A percentile compares a stretch with the other conserved stretches of the same genome.
Conservation (phyloP, 2,113 vertebrate genomes). For the Amphiprion percula region DNA sequence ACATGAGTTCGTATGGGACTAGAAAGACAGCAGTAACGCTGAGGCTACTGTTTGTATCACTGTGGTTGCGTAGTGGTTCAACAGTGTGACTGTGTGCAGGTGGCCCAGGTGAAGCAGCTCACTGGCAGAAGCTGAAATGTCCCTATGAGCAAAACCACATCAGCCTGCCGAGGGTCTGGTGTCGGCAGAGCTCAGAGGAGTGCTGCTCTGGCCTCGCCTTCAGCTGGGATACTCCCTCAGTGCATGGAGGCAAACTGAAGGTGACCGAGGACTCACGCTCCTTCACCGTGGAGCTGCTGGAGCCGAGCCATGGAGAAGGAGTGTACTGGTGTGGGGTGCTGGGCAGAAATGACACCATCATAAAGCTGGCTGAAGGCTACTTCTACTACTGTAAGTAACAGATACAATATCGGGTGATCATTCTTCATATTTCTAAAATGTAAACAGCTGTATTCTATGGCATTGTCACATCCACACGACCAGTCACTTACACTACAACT, state of each 20-base stretch:
- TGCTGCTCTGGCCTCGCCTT: slow-evolving; percentile 72
- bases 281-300: slow-evolving; percentile 56
- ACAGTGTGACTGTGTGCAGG: slow-evolving; percentile 37
- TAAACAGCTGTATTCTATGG: too few relatives aligned
- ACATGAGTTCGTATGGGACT: too few relatives aligned
- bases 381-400: slow-evolving; percentile 58
- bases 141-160: slow-evolving; percentile 1
- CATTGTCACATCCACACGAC: too few relatives aligned
- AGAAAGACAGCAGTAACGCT: too few relatives aligned
- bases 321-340: slow-evolving; percentile 77
- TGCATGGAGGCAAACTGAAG: slow-evolving; percentile 40
- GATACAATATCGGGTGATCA: not conserved
- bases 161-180: slow-evolving; percentile 62
- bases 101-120: slow-evolving; percentile 9
- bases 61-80: too few relatives aligned
- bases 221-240: accelerated
- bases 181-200: slow-evolving; percentile 46
- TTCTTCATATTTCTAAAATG: not conserved
- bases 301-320: slow-evolving; percentile 43
- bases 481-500: too few relatives aligned
- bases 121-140: slow-evolving; percentile 56
- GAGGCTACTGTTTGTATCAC: too few relatives aligned
- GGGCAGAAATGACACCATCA: slow-evolving; percentile 34
- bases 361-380: slow-evolving; percentile 69
- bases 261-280: slow-evolving; percentile 40